Evolutionary conservation across 1,140 invertebrate genomes (phyloP).

Genomic region (Pogonomyrmex barbatus): DNA sequence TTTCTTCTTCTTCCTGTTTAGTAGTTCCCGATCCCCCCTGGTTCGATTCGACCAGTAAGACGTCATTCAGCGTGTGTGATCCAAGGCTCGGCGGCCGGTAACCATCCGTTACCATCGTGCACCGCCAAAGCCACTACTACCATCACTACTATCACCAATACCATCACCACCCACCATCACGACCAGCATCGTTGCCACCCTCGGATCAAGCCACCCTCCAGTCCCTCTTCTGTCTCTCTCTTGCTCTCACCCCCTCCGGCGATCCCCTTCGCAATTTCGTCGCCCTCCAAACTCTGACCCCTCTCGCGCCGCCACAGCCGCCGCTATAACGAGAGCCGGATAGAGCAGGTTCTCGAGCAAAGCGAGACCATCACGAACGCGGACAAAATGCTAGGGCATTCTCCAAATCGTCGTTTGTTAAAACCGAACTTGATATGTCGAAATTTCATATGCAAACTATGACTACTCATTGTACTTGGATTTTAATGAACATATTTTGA

Average conservation of each 20-base stretch:
- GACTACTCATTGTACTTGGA: neutral
- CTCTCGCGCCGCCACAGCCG: constrained; percentile 65
- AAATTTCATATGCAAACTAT: neutral
- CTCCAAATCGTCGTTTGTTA: neutral
- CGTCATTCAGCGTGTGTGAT: constrained; percentile 70
- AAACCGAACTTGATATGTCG: neutral
- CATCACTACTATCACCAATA: constrained; percentile 53
- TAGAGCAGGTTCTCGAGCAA: constrained; percentile 61
- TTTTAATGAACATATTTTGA: no score
- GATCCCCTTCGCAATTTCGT: constrained; percentile 73
- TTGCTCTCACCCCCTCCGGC: constrained; percentile 68
- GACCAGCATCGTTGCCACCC: constrained; percentile 68
- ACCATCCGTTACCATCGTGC: constrained; percentile 70
- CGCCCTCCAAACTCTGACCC: constrained; percentile 80
- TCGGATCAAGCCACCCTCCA: constrained; percentile 70
- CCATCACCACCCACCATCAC: constrained; percentile 65
- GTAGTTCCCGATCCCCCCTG: no score
- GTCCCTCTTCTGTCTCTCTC: constrained; percentile 63
- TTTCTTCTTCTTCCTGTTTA: no score
- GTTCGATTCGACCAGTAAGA: constrained; percentile 2
- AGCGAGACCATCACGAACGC: constrained; percentile 31
- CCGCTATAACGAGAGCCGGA: constrained; percentile 69
- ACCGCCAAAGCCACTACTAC: constrained; percentile 58
- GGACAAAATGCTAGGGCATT: constrained; percentile 14
- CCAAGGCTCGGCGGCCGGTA: constrained; percentile 65